phyloP scores from a whole-genome alignment of 2,797 vertebrate genomes.

The Adelosebastes latens region DNA sequence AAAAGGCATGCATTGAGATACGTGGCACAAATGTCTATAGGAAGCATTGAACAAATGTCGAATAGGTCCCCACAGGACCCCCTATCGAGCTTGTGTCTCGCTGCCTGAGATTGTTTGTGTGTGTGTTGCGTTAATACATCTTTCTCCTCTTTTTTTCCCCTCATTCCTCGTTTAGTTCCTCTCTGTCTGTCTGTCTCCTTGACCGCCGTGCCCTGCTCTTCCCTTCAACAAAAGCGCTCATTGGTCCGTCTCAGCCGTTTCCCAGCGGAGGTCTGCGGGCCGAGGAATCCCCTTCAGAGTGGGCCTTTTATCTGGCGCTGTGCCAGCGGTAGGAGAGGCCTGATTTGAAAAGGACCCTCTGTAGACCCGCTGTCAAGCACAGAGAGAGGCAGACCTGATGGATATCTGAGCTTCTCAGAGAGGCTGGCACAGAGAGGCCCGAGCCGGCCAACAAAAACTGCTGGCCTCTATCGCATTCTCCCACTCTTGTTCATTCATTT shows the following conservation, averaged over 20 bases:
- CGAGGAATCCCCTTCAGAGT: conserved; percentile 66
- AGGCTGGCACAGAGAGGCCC: conserved; percentile 46
- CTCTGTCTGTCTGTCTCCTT: conserved; percentile 47
- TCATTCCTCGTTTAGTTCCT: conserved; percentile 50
- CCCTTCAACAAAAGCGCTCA: conserved; percentile 53
- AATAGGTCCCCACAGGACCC: conserved; percentile 57
- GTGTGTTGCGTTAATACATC: conserved; percentile 16
- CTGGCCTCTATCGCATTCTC: conserved; percentile 31
- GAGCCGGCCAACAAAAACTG: conserved; percentile 48
- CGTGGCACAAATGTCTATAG: conserved; percentile 55
- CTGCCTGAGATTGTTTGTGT: conserved; percentile 30
- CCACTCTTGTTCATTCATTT: conserved; percentile 56
- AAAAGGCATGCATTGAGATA: conserved; percentile 35
- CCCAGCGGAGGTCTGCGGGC: conserved; percentile 58
- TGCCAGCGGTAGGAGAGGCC: conserved; percentile 59
- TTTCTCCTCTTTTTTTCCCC: conserved; percentile 1
- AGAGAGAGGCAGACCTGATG: conserved; percentile 64
- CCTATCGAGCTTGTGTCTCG: conserved; percentile 63
- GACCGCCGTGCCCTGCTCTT: conserved; percentile 38
- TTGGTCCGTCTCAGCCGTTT: conserved; percentile 51
- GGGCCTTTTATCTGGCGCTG: conserved; percentile 59
- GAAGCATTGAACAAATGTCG: conserved; percentile 53
- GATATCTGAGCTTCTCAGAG: conserved; percentile 65
- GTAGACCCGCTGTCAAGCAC: conserved; percentile 65
- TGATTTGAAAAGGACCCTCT: conserved; percentile 66